Percentiles rank a stretch among this genome's conserved stretches.
phyloP scores from a whole-genome alignment of 1,140 invertebrate species.

The Bombus impatiens region DNA sequence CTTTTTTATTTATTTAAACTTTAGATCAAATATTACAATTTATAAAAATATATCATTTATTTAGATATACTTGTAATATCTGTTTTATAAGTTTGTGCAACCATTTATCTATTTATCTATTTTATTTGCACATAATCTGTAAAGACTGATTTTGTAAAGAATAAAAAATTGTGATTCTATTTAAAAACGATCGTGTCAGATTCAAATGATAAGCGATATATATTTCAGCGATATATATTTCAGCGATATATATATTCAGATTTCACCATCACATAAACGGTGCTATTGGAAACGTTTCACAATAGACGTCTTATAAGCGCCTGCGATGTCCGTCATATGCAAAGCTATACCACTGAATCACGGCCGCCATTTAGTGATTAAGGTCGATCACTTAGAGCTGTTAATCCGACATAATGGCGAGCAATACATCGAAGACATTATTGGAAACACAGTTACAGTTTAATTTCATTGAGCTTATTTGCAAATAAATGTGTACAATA shows the following conservation, averaged over 20 bases:
- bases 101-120: neutral
- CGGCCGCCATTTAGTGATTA: constrained; percentile 13
- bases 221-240: neutral
- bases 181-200: neutral
- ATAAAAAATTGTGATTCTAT: neutral
- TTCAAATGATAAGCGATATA: too few relatives aligned
- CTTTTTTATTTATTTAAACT: neutral
- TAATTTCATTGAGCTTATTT: neutral
- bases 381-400: neutral
- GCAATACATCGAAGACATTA: neutral
- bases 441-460: neutral
- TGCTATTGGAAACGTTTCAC: neutral
- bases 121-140: neutral
- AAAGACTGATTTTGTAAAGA: neutral
- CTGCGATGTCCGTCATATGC: neutral
- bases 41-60: neutral
- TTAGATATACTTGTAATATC: too few relatives aligned
- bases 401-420: neutral
- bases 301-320: neutral
- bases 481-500: neutral
- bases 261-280: neutral
- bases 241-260: too few relatives aligned
- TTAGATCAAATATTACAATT: neutral
- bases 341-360: constrained; percentile 20
- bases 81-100: too few relatives aligned